phyloP scores from a whole-genome alignment of 2,113 vertebrate species.

The Siniperca knerii region DNA sequence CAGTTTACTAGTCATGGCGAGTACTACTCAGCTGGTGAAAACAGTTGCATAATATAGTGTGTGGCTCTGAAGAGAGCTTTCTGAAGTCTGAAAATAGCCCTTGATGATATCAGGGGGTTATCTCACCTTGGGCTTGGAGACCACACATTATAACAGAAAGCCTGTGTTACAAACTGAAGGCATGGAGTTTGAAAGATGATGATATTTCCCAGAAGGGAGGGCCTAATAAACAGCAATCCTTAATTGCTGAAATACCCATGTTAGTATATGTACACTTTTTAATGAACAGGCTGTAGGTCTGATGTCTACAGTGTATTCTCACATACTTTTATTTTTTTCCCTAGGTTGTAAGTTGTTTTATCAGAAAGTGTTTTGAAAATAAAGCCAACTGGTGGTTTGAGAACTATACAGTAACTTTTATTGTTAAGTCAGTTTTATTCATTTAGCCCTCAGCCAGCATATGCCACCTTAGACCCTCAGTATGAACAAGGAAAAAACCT shows the following conservation, averaged over 20 bases:
- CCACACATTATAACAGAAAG: constrained; percentile 7
- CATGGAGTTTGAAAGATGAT: not conserved
- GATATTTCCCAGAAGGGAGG: not conserved
- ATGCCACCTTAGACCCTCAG: not conserved
- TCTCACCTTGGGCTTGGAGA: not conserved
- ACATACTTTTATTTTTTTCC: not conserved
- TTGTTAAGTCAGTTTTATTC: not conserved
- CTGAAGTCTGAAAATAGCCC: not conserved
- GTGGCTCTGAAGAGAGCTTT: not conserved
- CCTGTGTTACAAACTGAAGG: not conserved
- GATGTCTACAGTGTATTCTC: not conserved
- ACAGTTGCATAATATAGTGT: not conserved
- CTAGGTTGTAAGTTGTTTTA: not conserved
- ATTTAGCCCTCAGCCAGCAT: not conserved
- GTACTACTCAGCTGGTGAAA: not conserved
- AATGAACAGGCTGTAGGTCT: not conserved
- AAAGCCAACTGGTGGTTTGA: not conserved
- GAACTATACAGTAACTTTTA: not conserved
- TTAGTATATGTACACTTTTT: not conserved
- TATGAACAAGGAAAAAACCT: not conserved
- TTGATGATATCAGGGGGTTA: constrained; percentile 16
- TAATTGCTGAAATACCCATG: not conserved
- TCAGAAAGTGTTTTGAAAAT: not conserved
- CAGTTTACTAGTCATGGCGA: not conserved
- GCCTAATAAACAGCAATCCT: not conserved